These are phyloP conservation scores for Tortrix viridana DNA, from an alignment of 2,888 invertebrate species.

Conservation along the genomic window DNA sequence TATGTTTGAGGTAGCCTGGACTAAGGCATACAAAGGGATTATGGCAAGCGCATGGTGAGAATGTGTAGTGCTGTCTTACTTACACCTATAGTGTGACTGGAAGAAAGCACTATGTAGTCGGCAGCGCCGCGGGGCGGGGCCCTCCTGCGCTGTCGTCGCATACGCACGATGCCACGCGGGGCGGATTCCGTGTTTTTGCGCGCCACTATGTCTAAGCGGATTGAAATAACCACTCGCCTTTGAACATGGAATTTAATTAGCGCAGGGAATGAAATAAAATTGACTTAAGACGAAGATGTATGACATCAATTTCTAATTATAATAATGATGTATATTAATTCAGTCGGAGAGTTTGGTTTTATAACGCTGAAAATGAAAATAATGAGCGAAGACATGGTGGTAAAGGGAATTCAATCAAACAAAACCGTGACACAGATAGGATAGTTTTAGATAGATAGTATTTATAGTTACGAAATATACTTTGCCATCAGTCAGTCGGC, in stretches of 20 bases:
- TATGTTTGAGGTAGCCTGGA: conserved; percentile 20
- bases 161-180: conserved; percentile 61
- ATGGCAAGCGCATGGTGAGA: neutral
- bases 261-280: conserved; percentile 56
- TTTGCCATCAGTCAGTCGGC: no score
- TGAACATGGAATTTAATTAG: conserved; percentile 63
- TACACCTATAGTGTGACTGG: neutral
- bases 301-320: conserved; percentile 31
- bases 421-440: no score
- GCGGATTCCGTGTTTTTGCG: conserved; percentile 72
- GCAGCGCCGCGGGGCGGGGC: conserved; percentile 7
- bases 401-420: no score
- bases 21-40: neutral
- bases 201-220: conserved; percentile 73
- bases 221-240: conserved; percentile 72
- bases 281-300: conserved; percentile 36
- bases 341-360: conserved; percentile 42
- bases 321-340: conserved; percentile 26
- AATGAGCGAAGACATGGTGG: no score
- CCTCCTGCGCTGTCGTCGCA: conserved; percentile 50
- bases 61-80: conserved; percentile 9
- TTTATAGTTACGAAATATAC: conserved; percentile 42
- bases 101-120: conserved; percentile 35
- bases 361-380: no score
- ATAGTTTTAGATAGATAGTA: no score